Evolutionary conservation across 2,797 vertebrate species (phyloP), one percentile per base, ranked within the genome.

Genomic region (Hozukius guyotensis): DNA sequence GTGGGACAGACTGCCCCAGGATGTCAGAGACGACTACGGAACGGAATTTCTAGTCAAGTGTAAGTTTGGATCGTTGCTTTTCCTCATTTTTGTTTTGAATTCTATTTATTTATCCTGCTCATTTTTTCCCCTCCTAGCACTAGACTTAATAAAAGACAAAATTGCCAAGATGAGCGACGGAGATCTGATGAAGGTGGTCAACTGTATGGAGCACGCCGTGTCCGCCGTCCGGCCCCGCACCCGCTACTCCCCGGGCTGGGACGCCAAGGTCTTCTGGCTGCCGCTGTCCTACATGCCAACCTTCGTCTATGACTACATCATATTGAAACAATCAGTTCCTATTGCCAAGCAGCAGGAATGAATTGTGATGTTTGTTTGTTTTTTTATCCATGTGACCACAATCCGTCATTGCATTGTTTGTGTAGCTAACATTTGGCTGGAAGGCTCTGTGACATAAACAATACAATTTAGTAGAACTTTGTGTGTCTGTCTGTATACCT

Each of bases 181-280:
- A 1, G 72, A 97, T 78, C 91, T 97, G 85, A 93, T 94, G 42
- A 92, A 94, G 72, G 97, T 99, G 72, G 96, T 96, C 1, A 66
- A 82, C 82, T 97, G 97, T 63, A 97, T 97, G 96, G 97, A 97
- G 81, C 98, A 99, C 0, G 97, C 97, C 0, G 65, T 98, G 2
- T 93, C 96, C 0, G 96, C 97, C 2, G 49, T 95, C 29, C 85
- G 86, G 16, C 97, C 98, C 0, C 96, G 97, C 1, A 82, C 80
- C 16, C 97, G 97, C 81, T 99, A 99, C 89, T 95, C 96, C 0
- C 90, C 93, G 0, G 97, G 98, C 62, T 97, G 97, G 97, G 97
- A 98, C 2, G 97, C 96, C 75, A 98, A 97, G 69, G 49, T 99
- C 1, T 89, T 98, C 92, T 98, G 95, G 95, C 67, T 97, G 74